Evolutionary conservation across 2,113 vertebrate genomes (phyloP).

Genomic region (Pristiophorus japonicus): DNA sequence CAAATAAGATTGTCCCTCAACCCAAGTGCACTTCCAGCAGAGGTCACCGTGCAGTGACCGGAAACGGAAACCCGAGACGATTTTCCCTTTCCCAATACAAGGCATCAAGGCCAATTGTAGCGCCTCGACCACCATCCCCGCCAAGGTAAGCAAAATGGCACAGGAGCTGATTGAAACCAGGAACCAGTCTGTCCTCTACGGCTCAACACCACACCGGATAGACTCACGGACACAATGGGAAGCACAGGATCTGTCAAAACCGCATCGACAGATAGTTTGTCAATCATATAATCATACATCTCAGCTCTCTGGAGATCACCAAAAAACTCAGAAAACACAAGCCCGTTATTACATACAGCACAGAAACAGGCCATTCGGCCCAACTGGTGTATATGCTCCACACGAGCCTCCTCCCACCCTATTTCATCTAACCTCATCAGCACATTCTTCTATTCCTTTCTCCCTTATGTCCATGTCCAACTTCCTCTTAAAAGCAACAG

Average conservation of each 20-base stretch:
- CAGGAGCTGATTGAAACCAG: neutral
- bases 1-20: neutral
- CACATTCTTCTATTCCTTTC: neutral
- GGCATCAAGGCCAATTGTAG: neutral
- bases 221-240: neutral
- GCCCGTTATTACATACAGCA: neutral
- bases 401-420: neutral
- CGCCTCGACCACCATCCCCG: neutral
- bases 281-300: neutral
- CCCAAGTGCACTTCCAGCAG: neutral
- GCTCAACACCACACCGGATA: neutral
- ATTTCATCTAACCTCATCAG: neutral
- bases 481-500: neutral
- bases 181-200: neutral
- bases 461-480: too few relatives aligned
- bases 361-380: neutral
- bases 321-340: neutral
- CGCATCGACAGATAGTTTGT: neutral
- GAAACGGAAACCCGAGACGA: neutral
- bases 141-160: neutral
- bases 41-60: neutral
- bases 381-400: too few relatives aligned
- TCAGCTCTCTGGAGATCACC: neutral
- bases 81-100: neutral
- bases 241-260: neutral